Base-by-base conservation (phyloP, 2,797 vertebrate species). In the Champsocephalus gunnari region DNA sequence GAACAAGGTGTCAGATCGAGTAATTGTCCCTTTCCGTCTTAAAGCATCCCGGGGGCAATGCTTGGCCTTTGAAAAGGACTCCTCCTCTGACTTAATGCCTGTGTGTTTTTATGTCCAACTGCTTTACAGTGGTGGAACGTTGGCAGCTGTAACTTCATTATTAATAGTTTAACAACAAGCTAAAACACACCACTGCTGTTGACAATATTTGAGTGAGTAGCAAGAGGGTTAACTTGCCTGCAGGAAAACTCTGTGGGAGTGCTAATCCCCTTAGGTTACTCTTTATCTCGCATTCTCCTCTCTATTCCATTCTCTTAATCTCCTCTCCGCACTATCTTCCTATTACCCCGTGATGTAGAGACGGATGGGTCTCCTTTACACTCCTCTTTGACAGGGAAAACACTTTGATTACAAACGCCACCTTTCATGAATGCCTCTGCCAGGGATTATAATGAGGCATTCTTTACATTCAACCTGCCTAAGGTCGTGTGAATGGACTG, bases 351-450 rank as follows among this genome's bases (percentile, higher is more conserved):
- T 86, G 60, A 87, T 88, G 85, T 43, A 62, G 71, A 79, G 77
- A 78, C 51, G 69, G 77, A 82, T 83, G 75, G 73, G 76, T 89
- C 89, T 80, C 62, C 69, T 71, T 69, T 43, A 38, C 65, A 51
- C 81, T 79, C 66, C 73, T 73, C 81, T 85, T 82, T 87, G 87
- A 86, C 80, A 80, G 85, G 48, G 71, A 81, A 81, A 63, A 75
- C 91, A 92, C 89, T 88, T 68, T 86, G 84, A 92, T 91, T 91
- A 89, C 88, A 90, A 89, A 91, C 84, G 80, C 84, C 79, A 87
- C 70, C 81, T 83, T 83, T 90, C 58, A 86, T 77, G 59, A 83
- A 79, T 59, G 38, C 59, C 53, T 82, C 64, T 60, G 77, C 64
- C 63, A 63, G 72, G 75, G 81, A 92, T 91, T 87, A 88, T 75